Evolutionary conservation across 2,113 vertebrate genomes (phyloP).

Genomic region (Hyperopisus bebe): DNA sequence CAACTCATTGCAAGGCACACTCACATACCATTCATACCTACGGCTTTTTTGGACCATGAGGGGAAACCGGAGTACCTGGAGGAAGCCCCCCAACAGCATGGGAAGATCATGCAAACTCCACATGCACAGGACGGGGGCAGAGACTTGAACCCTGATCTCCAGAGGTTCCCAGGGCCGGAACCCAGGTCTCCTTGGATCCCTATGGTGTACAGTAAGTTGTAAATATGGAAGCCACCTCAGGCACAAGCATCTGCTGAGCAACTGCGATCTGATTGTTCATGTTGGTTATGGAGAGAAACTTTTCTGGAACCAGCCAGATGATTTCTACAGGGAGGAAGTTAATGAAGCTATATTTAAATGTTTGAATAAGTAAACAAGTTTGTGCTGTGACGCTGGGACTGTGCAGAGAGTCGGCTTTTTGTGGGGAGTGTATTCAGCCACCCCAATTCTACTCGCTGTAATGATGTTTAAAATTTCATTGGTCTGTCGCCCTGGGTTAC

Average conservation of each 20-base stretch:
- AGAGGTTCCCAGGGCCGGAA: neutral
- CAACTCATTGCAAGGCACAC: neutral
- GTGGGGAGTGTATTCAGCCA: neutral
- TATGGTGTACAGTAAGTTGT: neutral
- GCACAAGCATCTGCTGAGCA: neutral
- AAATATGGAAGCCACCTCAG: neutral
- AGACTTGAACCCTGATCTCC: neutral
- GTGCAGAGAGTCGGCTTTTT: neutral
- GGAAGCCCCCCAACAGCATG: neutral
- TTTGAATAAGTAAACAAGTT: neutral
- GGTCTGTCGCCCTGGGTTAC: constrained; percentile 4
- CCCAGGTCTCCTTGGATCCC: neutral
- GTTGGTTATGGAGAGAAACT: neutral
- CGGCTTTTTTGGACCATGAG: neutral
- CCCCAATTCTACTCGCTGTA: neutral
- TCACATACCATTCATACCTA: neutral
- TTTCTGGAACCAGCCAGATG: neutral
- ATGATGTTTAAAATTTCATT: constrained; percentile 6
- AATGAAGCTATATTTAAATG: neutral
- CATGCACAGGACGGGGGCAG: neutral
- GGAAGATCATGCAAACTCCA: neutral
- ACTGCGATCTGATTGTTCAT: neutral
- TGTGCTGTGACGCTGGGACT: neutral
- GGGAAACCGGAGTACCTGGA: neutral
- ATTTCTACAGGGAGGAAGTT: neutral